Base-by-base conservation (phyloP, 2,888 invertebrate species). In the Galeopsomyia nigrocyanea region DNA sequence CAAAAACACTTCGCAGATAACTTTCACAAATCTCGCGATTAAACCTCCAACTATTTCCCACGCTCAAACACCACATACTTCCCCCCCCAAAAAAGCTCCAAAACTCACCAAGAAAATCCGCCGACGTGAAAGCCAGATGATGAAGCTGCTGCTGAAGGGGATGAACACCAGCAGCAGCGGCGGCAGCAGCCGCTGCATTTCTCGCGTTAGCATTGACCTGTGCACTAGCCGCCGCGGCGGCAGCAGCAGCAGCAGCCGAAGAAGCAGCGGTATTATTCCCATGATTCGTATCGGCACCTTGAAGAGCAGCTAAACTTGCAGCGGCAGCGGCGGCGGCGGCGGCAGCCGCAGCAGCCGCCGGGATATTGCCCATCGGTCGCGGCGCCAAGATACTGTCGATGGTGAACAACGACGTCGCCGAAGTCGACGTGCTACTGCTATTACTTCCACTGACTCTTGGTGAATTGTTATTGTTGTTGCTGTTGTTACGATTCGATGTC, bases 311-410 rank as follows among this genome's bases (percentile, higher is more conserved):
- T 10, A 78, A 17, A 9, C 67, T 50, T 51, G 83, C 80, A 6
- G 83, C 79, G 0, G 83, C 39, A 39, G 39, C 39, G 26, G 26
- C 81, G 16, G 79, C 77, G 9, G 75, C 78, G 63, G 82, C 78
- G 17, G 78, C 77, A 0, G 80, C 63, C 7, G 80, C 77, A 61
- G 76, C 87, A 79, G 84, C 79, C 13, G 84, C 83, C 77, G 88
- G 89, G 49, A 84, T 80, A 56, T 82, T 84, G 2, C 85, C 86
- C 17, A 80, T 78, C 61, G 92, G 91, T 71, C 92, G 88, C 66
- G 94, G 93, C 61, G 94, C 94, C 85, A 95, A 88, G 80, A 95
- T 94, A 87, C 94, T 95, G 87, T 95, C 95, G 82, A 95, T 95
- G 80, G 95, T 95, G 86, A 95, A 95, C 75, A 94, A 89, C 6